Evolutionary conservation across 2,113 vertebrate species (phyloP).

Genomic region (Addax nasomaculatus): DNA sequence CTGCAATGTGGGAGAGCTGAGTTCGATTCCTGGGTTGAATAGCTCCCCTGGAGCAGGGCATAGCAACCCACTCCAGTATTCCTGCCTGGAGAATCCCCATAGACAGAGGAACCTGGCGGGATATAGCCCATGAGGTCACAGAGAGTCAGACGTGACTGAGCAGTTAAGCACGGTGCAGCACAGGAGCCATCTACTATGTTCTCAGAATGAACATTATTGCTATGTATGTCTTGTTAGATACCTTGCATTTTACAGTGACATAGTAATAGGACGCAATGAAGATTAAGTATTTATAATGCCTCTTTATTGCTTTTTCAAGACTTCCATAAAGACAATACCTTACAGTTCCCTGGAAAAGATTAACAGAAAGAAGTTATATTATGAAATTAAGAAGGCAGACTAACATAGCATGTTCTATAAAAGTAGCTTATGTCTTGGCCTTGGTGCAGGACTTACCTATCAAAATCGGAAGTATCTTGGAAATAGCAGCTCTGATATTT

Average conservation of each 20-base stretch:
- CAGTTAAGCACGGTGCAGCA: background rate
- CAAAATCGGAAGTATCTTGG: background rate
- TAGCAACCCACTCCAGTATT: background rate
- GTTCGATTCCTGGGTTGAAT: background rate
- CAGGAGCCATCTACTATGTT: background rate
- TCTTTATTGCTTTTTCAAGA: conserved; percentile 19
- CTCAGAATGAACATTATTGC: background rate
- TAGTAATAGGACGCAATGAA: background rate
- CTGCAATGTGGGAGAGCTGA: background rate
- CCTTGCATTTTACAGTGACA: background rate
- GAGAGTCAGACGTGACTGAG: background rate
- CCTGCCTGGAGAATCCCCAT: background rate
- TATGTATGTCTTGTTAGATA: background rate
- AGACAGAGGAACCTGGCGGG: background rate
- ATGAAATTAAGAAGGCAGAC: background rate
- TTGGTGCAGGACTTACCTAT: background rate
- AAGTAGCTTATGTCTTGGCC: conserved; percentile 15
- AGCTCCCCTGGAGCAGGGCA: background rate
- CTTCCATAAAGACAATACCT: background rate
- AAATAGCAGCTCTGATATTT: background rate
- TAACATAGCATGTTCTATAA: background rate
- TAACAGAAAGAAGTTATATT: background rate
- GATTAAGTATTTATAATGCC: background rate
- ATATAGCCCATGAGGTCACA: background rate
- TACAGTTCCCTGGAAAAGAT: background rate